phyloP scores from a whole-genome alignment of 2,797 vertebrate species.

The Limnodromus scolopaceus region DNA sequence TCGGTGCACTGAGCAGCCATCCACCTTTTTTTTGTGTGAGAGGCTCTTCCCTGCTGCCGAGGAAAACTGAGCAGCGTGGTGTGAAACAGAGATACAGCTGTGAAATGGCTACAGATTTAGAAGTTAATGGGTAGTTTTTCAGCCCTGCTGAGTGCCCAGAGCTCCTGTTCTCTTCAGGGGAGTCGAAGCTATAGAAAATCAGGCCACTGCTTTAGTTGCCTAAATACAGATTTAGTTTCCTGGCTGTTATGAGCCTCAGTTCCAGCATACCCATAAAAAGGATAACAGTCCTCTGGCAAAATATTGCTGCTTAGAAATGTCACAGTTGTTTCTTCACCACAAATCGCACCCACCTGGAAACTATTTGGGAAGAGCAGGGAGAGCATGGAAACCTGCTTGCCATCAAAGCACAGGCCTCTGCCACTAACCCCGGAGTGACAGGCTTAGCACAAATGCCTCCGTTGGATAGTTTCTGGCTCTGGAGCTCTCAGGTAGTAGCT shows the following conservation, averaged over 20 bases:
- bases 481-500: neutral
- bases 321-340: neutral
- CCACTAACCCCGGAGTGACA: neutral
- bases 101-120: constrained; percentile 11
- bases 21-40: neutral
- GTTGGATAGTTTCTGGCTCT: neutral
- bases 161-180: neutral
- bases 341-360: neutral
- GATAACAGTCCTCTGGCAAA: neutral
- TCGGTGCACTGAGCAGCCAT: neutral
- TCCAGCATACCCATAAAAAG: neutral
- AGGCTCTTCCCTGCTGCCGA: neutral
- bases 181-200: constrained; percentile 7
- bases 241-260: neutral
- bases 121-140: constrained; percentile 42
- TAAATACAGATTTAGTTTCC: constrained; percentile 44
- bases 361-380: neutral
- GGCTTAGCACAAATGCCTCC: rapidly evolving
- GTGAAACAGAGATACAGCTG: constrained; percentile 22
- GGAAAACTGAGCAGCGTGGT: neutral
- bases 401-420: neutral
- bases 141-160: neutral
- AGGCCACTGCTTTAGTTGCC: constrained; percentile 3
- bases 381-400: neutral
- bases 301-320: neutral